A percentile compares a stretch with the other conserved stretches of the same genome.
Evolutionary conservation across 2,113 vertebrate species (phyloP).

Genomic region (Progne subis): DNA sequence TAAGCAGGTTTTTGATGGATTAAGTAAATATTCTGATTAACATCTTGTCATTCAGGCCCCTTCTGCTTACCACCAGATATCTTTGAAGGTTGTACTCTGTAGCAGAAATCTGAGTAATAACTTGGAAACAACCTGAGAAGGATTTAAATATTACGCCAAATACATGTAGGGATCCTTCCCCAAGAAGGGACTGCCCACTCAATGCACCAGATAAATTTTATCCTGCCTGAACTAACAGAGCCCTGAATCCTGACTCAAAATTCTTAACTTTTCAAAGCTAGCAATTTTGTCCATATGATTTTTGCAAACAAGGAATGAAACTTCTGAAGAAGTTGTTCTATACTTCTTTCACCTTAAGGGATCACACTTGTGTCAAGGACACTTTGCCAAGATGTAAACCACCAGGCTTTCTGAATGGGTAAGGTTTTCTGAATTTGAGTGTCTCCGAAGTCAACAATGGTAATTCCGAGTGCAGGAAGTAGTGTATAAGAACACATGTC

Average conservation of each 20-base stretch:
- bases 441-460: not conserved
- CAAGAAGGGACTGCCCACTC: not conserved
- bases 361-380: not conserved
- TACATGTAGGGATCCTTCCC: not conserved
- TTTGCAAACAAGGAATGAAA: not conserved
- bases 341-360: not conserved
- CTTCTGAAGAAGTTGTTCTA: not conserved
- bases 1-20: not conserved
- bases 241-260: not conserved
- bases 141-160: not conserved
- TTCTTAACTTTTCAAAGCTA: not conserved
- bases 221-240: not conserved
- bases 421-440: not conserved
- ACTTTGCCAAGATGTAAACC: not conserved
- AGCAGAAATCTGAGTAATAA: not conserved
- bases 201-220: not conserved
- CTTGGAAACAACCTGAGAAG: not conserved
- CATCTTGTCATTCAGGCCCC: not conserved
- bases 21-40: not conserved
- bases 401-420: accelerated
- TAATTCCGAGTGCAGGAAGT: not conserved
- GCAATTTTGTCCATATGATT: not conserved
- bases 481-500: not conserved
- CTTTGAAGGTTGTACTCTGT: not conserved
- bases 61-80: not conserved